Evolutionary conservation across 23 tunicate species (phyloP), one percentile per base, ranked within the genome.

Genomic region (Halocynthia aurantium): DNA sequence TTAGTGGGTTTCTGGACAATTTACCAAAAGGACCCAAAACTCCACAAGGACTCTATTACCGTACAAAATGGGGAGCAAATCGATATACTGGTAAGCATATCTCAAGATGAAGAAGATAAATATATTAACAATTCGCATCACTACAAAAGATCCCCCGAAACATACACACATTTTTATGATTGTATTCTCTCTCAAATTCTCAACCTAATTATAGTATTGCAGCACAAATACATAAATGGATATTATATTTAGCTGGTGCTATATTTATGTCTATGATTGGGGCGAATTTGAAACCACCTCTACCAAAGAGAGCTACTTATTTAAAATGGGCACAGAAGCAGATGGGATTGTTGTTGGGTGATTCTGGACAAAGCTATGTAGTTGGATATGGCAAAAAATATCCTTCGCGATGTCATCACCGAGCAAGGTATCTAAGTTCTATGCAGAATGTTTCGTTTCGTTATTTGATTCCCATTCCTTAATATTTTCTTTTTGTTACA

Each of bases 31-130:
- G 78, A 8, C 77, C 76, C 44, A 76, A 52, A 55, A 96, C 99
- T 49, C 99, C 96, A 17, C 76, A 86, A 60, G 99, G 99, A 52
- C 67, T 96, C 67, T 22, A 91, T 76, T 96, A 81, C 83, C 56
- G 83, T 5, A 67, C 71, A 4, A 78, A 79, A 64, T 80, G 85
- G 84, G 93, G 80, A 6, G 86, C 99, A 13, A 89, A 86, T 62
- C 82, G 99, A 44, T 86, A 89, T 65, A 93, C 99, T 6, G 99
- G 99, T 96, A 85, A 9, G 80, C 15, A 50, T 5, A 22, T 44
- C 51, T 19, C 51, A 15, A 9, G 51, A 18, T 58, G n/a, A 58
- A n/a, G 64, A 31, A 31, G 44, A 31, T 31, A 31, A 31, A 31
- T 31, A 31, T 31, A 31, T 0, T 58, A 58, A 58, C 17, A 13